Evolutionary conservation across 2,797 vertebrate species (phyloP).

Genomic region (Picus viridis): DNA sequence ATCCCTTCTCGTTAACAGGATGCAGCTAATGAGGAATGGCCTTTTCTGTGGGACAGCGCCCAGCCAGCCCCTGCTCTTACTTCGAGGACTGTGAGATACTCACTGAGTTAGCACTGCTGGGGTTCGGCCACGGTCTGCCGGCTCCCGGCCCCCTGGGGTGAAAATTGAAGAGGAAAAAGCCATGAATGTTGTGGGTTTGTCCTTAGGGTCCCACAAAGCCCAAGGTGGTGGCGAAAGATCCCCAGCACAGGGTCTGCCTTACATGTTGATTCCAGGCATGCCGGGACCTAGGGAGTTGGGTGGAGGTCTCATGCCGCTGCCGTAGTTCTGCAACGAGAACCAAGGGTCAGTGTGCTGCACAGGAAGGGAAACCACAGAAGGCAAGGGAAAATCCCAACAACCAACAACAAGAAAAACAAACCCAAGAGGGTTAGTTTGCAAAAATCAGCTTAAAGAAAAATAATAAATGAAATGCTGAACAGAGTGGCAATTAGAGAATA

Average conservation of each 20-base stretch:
- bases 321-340: conserved; percentile 93
- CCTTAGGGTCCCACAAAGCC: fast-evolving
- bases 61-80: background rate
- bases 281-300: conserved; percentile 97
- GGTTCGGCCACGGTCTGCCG: conserved; percentile 97
- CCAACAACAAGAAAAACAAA: conserved; percentile 61
- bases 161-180: background rate
- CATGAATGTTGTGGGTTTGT: background rate
- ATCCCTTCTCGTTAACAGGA: background rate
- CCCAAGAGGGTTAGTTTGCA: conserved; percentile 63
- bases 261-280: conserved; percentile 99
- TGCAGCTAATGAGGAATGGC: background rate
- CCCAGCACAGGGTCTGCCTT: conserved; percentile 1
- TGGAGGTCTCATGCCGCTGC: conserved; percentile 98
- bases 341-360: conserved; percentile 82
- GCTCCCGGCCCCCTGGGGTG: conserved; percentile 91
- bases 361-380: conserved; percentile 69
- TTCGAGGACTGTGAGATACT: conserved; percentile 71
- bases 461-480: background rate
- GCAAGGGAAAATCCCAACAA: background rate
- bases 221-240: fast-evolving
- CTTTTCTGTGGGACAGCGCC: fast-evolving
- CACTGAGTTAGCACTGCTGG: conserved; percentile 97
- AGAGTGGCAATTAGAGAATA: background rate
- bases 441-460: conserved; percentile 32